Conservation (phyloP, 2,113 vertebrate genomes). For the Pedionomus torquatus region DNA sequence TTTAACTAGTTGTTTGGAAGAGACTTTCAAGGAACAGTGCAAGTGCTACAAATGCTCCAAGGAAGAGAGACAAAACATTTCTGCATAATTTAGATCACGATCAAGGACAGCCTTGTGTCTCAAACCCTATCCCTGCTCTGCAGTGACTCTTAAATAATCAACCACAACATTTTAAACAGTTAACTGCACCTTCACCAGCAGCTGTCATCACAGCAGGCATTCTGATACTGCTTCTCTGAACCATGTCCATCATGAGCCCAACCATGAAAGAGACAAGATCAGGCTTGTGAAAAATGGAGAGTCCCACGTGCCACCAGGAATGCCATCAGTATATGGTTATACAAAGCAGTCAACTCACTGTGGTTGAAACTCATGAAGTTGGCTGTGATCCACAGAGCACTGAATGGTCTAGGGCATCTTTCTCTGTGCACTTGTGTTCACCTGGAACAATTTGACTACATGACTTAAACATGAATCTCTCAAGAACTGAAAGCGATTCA, state of each 20-base stretch:
- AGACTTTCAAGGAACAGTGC: not conserved
- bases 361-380: not conserved
- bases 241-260: not conserved
- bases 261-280: not conserved
- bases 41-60: not conserved
- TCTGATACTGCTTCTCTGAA: not conserved
- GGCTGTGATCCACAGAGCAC: not conserved
- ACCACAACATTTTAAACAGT: not conserved
- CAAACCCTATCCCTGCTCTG: not conserved
- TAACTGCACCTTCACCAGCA: not conserved
- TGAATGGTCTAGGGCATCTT: not conserved
- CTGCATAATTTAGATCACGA: not conserved
- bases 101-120: not conserved
- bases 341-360: not conserved
- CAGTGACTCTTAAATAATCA: not conserved
- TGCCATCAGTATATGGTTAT: not conserved
- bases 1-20: not conserved
- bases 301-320: not conserved
- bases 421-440: not conserved
- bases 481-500: not conserved
- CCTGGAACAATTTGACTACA: not conserved
- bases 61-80: not conserved
- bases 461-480: not conserved
- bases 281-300: not conserved
- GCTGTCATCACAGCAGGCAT: not conserved